Base-by-base conservation (phyloP, 53 echinoderm and acorn worm species). In the Pentamera pediparva region DNA sequence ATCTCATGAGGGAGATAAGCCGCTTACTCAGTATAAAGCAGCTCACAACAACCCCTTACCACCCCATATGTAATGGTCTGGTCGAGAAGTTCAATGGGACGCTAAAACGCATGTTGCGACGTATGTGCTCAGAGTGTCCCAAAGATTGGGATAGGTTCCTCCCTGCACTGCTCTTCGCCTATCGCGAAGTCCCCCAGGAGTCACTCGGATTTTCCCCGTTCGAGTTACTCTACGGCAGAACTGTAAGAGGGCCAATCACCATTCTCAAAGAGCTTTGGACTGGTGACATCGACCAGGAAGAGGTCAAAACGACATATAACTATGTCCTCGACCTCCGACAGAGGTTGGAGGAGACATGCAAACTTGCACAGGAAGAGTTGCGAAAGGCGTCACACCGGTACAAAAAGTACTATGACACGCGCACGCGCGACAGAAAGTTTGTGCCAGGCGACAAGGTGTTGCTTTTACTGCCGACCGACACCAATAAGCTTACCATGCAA, bases 91-190 rank as follows among this genome's bases (percentile, higher is more conserved):
- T 41, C 30, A 47, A 70, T 20, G 47, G 48, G 29, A 62, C 62
- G 30, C 28, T 62, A 30, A 62, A 62, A 28, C 32, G 9, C 4
- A 81, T 81, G 81, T 39, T 81, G 13, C 39, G 52, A 35, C 21
- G 81, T 1, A 60, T 81, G 75, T 75, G 74, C 41, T 50, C 72
- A 2, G 75, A 81, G 13, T 29, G 75, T 25, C 81, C 75, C 8
- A 56, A 17, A 1, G 65, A 82, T 69, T 82, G 83, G 83, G 67
- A 82, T 62, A 19, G 83, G 17, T 82, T 58, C 19, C 34, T 81
- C 1, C 24, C 70, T 6, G 58, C 80, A 20, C 47, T 75, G 3
- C 51, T 81, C 18, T 81, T 81, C 27, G 70, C 70, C 7, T 70
- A 70, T 30, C 62, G 81, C 1, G 75, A 80, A 62, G 52, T 63